Evolutionary conservation across 1,140 invertebrate genomes (phyloP).

Genomic region (Stenopsyche tienmushanensis): DNA sequence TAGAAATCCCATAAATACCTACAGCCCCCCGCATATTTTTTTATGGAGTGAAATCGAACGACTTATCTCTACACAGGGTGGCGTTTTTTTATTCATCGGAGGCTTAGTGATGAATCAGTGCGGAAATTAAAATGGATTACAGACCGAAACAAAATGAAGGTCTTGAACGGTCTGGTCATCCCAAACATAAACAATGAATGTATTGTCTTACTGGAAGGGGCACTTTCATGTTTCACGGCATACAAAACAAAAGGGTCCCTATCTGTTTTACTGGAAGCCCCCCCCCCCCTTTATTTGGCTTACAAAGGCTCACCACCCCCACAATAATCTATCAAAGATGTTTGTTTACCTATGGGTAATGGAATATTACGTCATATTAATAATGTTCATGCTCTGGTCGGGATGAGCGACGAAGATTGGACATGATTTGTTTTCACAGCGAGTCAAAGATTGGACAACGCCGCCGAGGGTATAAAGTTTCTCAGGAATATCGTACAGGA

Average conservation of each 20-base stretch:
- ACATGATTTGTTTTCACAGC: constrained; percentile 1
- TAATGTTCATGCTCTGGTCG: neutral
- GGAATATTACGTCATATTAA: constrained; percentile 17
- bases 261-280: neutral
- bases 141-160: constrained; percentile 11
- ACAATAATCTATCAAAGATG: constrained; percentile 27
- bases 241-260: constrained; percentile 3
- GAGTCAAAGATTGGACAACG: no score
- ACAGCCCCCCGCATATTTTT: no score
- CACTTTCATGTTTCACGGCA: constrained; percentile 14
- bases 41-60: no score
- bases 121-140: constrained; percentile 17
- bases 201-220: constrained; percentile 16
- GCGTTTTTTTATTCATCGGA: no score
- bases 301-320: constrained; percentile 2
- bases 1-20: no score
- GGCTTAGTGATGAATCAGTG: neutral
- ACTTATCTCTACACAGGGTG: no score
- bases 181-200: neutral
- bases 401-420: constrained; percentile 3
- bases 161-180: constrained; percentile 5
- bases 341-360: constrained; percentile 17
- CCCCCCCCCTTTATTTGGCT: neutral
- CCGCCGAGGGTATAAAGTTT: no score
- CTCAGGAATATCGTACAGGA: no score